Percentiles rank a stretch among this genome's conserved stretches.
These are phyloP conservation scores for Taeniopygia guttata DNA, from an alignment of 2,797 vertebrate species.

Conservation along the genomic window DNA sequence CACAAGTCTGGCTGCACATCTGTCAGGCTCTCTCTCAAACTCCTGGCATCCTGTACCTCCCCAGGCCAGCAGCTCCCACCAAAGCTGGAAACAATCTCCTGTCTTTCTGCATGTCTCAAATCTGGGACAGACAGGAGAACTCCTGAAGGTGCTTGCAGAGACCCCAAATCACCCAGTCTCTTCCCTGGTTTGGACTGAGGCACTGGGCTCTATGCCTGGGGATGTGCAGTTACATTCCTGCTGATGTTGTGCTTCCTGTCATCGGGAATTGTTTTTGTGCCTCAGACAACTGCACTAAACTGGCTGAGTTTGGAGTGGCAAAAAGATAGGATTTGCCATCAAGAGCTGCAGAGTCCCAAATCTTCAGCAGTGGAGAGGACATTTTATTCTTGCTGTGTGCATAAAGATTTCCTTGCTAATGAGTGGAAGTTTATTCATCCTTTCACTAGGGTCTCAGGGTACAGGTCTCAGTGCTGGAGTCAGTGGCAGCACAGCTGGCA, in stretches of 20 bases:
- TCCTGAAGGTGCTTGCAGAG: background rate
- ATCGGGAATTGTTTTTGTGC: fast-evolving
- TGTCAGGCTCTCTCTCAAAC: background rate
- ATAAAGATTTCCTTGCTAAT: background rate
- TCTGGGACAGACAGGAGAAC: background rate
- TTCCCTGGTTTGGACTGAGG: background rate
- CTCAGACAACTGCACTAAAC: background rate
- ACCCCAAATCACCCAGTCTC: background rate
- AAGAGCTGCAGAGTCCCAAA: background rate
- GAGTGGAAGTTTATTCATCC: background rate
- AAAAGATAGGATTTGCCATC: background rate
- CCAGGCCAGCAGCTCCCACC: background rate
- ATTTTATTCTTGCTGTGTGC: background rate
- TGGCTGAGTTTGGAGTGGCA: background rate
- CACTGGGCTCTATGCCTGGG: background rate
- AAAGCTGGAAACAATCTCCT: background rate
- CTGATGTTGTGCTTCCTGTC: background rate
- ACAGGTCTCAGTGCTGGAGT: background rate
- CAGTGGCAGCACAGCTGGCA: background rate
- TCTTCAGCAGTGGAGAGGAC: background rate
- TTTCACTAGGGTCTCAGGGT: background rate
- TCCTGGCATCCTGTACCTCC: background rate
- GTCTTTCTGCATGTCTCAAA: background rate
- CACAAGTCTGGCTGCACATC: background rate
- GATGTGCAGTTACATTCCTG: background rate